These are phyloP conservation scores for Heteractis magnifica DNA, from an alignment of 92 coral and sea anemone species.

Conservation along the genomic window DNA sequence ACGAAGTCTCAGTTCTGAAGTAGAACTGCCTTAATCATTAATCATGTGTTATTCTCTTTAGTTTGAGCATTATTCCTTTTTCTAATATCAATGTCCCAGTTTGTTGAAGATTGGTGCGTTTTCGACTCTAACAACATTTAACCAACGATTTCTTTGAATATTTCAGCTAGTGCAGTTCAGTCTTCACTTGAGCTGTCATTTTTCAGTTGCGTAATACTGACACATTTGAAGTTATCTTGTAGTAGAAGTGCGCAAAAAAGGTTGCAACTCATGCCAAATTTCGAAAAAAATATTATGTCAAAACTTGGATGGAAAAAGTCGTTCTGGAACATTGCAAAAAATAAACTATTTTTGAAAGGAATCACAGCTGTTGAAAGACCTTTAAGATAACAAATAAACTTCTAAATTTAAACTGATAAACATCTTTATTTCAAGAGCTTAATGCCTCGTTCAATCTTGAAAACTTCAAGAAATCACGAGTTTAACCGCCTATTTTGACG, in stretches of 20 bases:
- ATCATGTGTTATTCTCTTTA: neutral
- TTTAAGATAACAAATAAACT: neutral
- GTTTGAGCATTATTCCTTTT: neutral
- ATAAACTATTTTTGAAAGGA: neutral
- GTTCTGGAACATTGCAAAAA: no score
- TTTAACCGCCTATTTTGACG: neutral
- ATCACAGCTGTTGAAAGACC: neutral
- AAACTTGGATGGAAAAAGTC: no score
- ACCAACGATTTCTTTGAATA: no score
- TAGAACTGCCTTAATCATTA: neutral
- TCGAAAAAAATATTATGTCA: no score
- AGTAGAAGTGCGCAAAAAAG: no score
- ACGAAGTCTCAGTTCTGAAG: neutral
- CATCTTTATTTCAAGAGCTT: neutral
- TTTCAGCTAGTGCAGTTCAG: no score
- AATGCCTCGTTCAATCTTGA: neutral
- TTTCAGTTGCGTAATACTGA: no score
- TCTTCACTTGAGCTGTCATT: no score
- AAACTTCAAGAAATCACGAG: neutral
- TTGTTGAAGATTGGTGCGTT: neutral
- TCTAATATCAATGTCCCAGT: neutral
- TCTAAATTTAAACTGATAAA: constrained; percentile 1
- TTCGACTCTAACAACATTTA: no score
- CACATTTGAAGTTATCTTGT: no score
- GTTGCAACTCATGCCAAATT: no score